Conservation (phyloP, 2,888 invertebrate genomes). For the Philereme vetulata region DNA sequence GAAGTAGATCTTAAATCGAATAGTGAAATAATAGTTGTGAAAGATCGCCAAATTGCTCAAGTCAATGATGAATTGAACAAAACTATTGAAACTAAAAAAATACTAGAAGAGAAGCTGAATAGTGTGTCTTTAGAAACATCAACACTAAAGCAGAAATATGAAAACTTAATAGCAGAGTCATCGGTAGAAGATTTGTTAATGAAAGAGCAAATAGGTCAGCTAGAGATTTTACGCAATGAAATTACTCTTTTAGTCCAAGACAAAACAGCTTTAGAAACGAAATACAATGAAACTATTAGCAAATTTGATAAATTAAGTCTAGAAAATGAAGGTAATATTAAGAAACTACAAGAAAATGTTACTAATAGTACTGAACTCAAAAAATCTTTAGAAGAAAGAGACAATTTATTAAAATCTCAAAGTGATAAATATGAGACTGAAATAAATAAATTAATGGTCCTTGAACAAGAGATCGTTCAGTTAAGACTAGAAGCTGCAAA, state of each 20-base stretch:
- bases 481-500: conserved; percentile 56
- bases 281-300: conserved; percentile 53
- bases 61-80: conserved; percentile 68
- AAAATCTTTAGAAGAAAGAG: conserved; percentile 63
- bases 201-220: conserved; percentile 65
- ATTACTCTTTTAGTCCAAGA: conserved; percentile 61
- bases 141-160: conserved; percentile 71
- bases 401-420: conserved; percentile 61
- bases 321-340: conserved; percentile 54
- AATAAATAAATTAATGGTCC: conserved; percentile 51
- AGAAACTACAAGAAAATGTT: conserved; percentile 58
- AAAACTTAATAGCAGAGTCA: conserved; percentile 69
- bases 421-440: conserved; percentile 58
- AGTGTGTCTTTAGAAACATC: conserved; percentile 62
- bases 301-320: conserved; percentile 59
- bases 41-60: conserved; percentile 74
- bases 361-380: conserved; percentile 51
- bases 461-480: conserved; percentile 60
- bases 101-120: conserved; percentile 76
- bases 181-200: conserved; percentile 71
- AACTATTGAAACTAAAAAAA: conserved; percentile 69
- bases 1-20: conserved; percentile 77
- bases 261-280: conserved; percentile 61
- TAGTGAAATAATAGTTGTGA: conserved; percentile 70
- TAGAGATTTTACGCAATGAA: conserved; percentile 67